Evolutionary conservation across 30 jellyfish, hydroid and myxozoan species (phyloP), one percentile per base, ranked within the genome.

Genomic region (Hydractinia symbiolongicarpus): DNA sequence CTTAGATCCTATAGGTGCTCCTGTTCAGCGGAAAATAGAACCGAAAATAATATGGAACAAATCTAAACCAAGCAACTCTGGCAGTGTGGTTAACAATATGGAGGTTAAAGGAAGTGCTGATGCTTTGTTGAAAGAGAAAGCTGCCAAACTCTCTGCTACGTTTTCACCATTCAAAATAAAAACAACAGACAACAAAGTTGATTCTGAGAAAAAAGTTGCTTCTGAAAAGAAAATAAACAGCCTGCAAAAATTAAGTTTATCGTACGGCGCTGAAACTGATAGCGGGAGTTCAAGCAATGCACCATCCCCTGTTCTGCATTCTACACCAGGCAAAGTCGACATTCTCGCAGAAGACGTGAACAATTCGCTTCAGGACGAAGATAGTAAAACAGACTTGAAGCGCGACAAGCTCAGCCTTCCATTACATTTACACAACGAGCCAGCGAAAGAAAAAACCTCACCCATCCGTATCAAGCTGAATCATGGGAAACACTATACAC

Each of bases 381-480:
- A 64, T 64, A 51, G 19, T 13, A 13, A 58, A 58, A 64, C 74
- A 7, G 17, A 7, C 7, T 7, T 9, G 19, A 13, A 64, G 40
- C 19, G 52, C 9, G 15, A 13, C 15, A 30, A 30, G 44, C 44
- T 30, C 44, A 6, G 52, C 9, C 17, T 64, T 44, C 74, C 74
- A 21, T 30, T 67, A 9, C 30, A 55, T 13, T 49, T 10, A 49
- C 67, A 74, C 21, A 74, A 74, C 67, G 51, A 20, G 8, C 21
- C 21, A 66, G 13, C 54, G 5, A 53, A 74, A 74, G 13, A 66
- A 55, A 74, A 74, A 74, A 67, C 58, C 51, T 74, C 83, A 4
- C 83, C 83, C n/a, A 20, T 58, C 13, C 58, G 83, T 10, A 50
- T 74, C 62, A 74, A 74, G 66, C 61, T 74, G 61, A 50, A 50